These are phyloP conservation scores for Eumerus sabulonum DNA, from an alignment of 2,888 invertebrate genomes.

Conservation along the genomic window DNA sequence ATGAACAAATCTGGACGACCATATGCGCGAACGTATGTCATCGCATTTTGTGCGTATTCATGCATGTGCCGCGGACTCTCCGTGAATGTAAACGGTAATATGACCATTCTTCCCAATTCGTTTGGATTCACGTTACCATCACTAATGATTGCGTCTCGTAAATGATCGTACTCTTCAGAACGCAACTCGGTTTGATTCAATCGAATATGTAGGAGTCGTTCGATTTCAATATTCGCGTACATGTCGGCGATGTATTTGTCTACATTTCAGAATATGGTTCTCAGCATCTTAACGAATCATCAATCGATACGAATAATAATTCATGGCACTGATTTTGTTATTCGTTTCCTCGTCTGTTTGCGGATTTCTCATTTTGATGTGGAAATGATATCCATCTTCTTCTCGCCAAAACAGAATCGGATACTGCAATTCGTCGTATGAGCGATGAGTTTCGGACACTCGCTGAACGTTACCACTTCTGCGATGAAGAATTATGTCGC, in stretches of 20 bases:
- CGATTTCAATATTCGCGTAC: constrained; percentile 73
- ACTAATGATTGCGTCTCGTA: background rate
- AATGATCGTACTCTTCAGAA: background rate
- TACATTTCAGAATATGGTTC: background rate
- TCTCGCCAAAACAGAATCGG: too few species aligned
- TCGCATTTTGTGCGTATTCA: constrained; percentile 20
- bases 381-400: too few species aligned
- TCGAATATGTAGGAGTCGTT: constrained; percentile 71
- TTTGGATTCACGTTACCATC: background rate
- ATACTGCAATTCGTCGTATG: too few species aligned
- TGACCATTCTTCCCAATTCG: constrained; percentile 12
- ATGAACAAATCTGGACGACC: background rate
- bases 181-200: constrained; percentile 70
- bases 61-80: constrained; percentile 13
- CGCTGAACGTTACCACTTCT: constrained; percentile 60
- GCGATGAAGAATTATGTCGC: constrained; percentile 72
- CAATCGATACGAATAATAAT: too few species aligned
- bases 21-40: constrained; percentile 1
- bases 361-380: too few species aligned
- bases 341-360: too few species aligned
- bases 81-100: constrained; percentile 38
- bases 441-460: constrained; percentile 70
- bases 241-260: constrained; percentile 70
- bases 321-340: too few species aligned
- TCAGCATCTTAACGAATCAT: background rate